Conservation (phyloP, 2,113 vertebrate genomes). For the Riparia riparia region DNA sequence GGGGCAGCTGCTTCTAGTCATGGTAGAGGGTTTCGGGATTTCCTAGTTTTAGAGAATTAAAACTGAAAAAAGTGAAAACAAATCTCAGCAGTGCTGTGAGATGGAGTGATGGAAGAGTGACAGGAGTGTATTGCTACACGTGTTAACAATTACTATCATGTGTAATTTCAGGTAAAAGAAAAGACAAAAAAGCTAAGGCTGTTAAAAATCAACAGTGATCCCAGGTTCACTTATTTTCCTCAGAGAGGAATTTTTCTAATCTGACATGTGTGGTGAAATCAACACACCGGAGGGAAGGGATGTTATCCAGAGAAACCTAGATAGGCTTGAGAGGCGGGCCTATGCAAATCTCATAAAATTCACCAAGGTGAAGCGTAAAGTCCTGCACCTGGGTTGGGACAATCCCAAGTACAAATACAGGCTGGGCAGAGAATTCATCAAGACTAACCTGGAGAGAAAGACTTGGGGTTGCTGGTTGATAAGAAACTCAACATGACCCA, state of each 20-base stretch:
- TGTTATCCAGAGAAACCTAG: not conserved
- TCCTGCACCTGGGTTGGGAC: not conserved
- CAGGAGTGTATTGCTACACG: not conserved
- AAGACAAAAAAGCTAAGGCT: not conserved
- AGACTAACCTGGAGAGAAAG: not conserved
- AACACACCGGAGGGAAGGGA: not conserved
- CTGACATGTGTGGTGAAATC: not conserved
- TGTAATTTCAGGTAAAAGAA: not conserved
- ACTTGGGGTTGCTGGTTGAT: not conserved
- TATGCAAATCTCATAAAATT: not conserved
- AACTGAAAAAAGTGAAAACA: not conserved
- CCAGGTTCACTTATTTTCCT: not conserved
- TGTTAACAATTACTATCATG: conserved; percentile 9
- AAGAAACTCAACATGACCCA: not conserved
- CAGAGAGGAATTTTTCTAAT: not conserved
- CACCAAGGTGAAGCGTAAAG: not conserved
- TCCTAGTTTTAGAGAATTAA: not conserved
- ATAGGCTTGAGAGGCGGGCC: not conserved
- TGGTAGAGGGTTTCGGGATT: not conserved
- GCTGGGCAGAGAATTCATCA: not conserved
- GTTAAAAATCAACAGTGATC: conserved; percentile 10
- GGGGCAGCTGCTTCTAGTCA: not conserved
- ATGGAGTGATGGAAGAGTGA: not conserved
- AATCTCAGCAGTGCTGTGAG: not conserved
- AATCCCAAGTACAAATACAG: not conserved